Percentiles rank a stretch among this genome's conserved stretches.
Evolutionary conservation across 2,888 invertebrate species (phyloP).

Genomic region (Calameuta idolon): DNA sequence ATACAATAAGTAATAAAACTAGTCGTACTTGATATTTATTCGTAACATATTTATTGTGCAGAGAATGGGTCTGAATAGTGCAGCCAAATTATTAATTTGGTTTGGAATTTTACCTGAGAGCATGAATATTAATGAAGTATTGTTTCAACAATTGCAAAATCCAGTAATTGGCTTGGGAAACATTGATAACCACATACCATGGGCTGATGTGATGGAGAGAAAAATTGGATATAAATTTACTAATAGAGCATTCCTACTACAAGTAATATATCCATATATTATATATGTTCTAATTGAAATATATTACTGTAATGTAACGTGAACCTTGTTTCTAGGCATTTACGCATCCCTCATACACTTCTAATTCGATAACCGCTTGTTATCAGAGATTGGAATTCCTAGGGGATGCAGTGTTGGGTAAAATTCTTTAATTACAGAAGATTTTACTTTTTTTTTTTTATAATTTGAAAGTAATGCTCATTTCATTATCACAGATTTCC

Average conservation of each 20-base stretch:
- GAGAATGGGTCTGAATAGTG: conserved; percentile 69
- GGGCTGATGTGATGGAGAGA: conserved; percentile 70
- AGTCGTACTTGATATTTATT: not conserved
- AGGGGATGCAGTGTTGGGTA: conserved; percentile 87
- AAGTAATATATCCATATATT: conserved; percentile 65
- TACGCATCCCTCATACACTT: conserved; percentile 90
- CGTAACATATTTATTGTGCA: conserved; percentile 46
- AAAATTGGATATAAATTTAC: conserved; percentile 82
- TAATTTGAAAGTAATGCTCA: not conserved
- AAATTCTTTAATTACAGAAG: conserved; percentile 7
- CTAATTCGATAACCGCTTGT: conserved; percentile 85
- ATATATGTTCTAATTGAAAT: not conserved
- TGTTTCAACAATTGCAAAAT: conserved; percentile 42
- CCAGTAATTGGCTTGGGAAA: conserved; percentile 52
- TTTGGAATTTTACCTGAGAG: conserved; percentile 73
- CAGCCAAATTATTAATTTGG: conserved; percentile 74
- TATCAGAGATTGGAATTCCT: conserved; percentile 94
- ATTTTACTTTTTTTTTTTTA: not conserved
- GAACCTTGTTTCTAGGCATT: conserved; percentile 74
- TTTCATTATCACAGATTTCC: conserved; percentile 73
- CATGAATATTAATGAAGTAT: conserved; percentile 57
- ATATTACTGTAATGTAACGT: not conserved
- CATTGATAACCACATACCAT: conserved; percentile 68
- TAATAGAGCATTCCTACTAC: conserved; percentile 84
- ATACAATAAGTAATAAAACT: not conserved